Base-by-base conservation (phyloP, 2,888 invertebrate species). In the Rhabditoides inermis region DNA sequence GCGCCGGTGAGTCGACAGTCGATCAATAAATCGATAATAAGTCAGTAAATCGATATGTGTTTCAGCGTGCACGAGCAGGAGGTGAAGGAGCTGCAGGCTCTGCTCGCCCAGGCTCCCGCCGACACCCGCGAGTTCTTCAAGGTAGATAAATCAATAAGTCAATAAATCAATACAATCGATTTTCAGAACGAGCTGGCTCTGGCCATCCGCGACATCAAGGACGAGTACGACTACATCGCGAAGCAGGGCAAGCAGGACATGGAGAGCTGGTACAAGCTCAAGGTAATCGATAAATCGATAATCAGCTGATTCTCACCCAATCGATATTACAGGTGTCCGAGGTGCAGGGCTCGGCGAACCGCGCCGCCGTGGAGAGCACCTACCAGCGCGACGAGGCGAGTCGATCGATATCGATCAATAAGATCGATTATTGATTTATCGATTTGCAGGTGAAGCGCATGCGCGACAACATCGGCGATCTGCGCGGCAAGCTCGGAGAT, bases 201-300 rank as follows among this genome's bases (percentile, higher is more conserved):
- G 61, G 80, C 80, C 49, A 79, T 36, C 45, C 47, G 63, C 35
- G 81, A 81, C 64, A 81, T 81, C 67, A 80, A 81, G 67, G 78
- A 60, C 77, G 78, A 68, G 79, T 80, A 72, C 65, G 80, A 81
- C 63, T 70, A 75, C 65, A 78, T 80, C 44, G 67, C 68, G 35
- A 68, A 65, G 65, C 78, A 61, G 77, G 78, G 64, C 69, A 76
- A 61, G 76, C 72, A 70, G n/a, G 80, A 81, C 61, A 77, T 81
- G 76, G 81, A 81, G 67, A 76, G 77, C 46, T 81, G 78, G 77
- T 81, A 81, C 77, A 79, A 80, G 68, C 76, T 80, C 60, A 81
- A 81, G 79, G 80, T 80, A 59, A n/a, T n/a, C n/a, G n/a, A n/a
- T n/a, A n/a, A n/a, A n/a, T n/a, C n/a, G n/a, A n/a, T n/a, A 10